These are phyloP conservation scores for Steinernema scapterisci DNA, from an alignment of 2,888 invertebrate species.

Conservation along the genomic window DNA sequence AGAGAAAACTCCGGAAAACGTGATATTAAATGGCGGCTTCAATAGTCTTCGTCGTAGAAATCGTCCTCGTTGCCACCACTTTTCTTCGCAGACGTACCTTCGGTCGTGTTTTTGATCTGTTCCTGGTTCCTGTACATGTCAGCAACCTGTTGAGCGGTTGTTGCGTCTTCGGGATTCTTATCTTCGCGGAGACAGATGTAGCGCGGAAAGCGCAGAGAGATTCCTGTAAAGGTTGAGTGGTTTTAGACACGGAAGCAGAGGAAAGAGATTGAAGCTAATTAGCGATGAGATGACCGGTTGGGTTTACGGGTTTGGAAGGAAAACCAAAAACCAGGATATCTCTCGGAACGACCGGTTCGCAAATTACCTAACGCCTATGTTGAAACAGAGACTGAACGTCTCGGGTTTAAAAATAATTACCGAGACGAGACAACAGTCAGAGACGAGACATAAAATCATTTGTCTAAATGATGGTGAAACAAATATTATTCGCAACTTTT, in stretches of 20 bases:
- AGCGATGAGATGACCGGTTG: neutral
- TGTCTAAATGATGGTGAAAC: no score
- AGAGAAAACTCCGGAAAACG: no score
- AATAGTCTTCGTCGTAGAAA: conserved; percentile 42
- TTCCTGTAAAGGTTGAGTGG: conserved; percentile 77
- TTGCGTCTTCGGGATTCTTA: conserved; percentile 89
- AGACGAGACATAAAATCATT: no score
- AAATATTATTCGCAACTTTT: no score
- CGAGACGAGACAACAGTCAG: no score
- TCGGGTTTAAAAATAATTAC: no score
- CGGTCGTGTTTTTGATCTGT: conserved; percentile 74
- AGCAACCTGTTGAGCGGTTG: conserved; percentile 80
- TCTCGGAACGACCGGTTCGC: no score
- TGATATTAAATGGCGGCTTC: no score
- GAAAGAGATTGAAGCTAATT: neutral
- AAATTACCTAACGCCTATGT: no score
- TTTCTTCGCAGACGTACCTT: neutral
- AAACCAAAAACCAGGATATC: neutral
- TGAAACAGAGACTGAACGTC: no score
- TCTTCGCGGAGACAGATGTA: conserved; percentile 75
- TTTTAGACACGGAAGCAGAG: conserved; percentile 75
- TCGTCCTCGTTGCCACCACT: conserved; percentile 34
- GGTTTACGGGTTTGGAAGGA: neutral
- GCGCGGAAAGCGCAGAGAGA: conserved; percentile 91
- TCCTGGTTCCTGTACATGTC: conserved; percentile 82